Evolutionary conservation across 2,113 vertebrate species (phyloP).

Genomic region (Bujurquina vittata): DNA sequence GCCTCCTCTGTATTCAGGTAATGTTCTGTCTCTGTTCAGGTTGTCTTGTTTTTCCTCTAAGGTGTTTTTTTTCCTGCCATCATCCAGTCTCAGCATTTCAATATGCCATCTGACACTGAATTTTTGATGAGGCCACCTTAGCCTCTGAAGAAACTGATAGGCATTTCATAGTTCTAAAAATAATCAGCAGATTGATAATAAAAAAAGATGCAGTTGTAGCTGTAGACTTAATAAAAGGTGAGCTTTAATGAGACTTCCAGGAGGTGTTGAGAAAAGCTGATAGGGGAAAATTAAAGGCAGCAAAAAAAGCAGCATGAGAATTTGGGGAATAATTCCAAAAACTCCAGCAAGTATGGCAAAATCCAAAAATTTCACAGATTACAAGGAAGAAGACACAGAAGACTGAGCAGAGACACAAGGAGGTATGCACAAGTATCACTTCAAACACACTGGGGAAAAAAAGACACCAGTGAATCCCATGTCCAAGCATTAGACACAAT

Average conservation of each 20-base stretch:
- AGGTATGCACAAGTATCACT: background rate
- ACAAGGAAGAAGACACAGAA: background rate
- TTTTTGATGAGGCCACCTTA: background rate
- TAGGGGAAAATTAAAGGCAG: background rate
- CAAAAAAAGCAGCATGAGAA: background rate
- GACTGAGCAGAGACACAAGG: background rate
- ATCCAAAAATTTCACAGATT: background rate
- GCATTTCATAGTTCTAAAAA: background rate
- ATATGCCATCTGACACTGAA: background rate
- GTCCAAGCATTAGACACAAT: background rate
- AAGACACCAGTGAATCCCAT: background rate
- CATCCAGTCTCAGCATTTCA: background rate
- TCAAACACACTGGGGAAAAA: background rate
- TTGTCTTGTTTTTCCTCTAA: slow-evolving; percentile 13
- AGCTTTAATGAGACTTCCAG: background rate
- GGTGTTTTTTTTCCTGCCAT: slow-evolving; percentile 12
- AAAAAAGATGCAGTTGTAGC: background rate
- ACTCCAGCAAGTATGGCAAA: background rate
- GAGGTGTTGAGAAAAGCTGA: background rate
- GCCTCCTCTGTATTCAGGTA: background rate
- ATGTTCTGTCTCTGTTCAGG: slow-evolving; percentile 9
- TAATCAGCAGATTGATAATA: background rate
- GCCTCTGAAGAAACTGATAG: background rate
- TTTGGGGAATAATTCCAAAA: background rate
- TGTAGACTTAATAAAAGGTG: background rate